Percentiles rank a stretch among this genome's conserved stretches.
phyloP scores from a whole-genome alignment of 2,888 invertebrate genomes.

The Oxyteleia sp. region DNA sequence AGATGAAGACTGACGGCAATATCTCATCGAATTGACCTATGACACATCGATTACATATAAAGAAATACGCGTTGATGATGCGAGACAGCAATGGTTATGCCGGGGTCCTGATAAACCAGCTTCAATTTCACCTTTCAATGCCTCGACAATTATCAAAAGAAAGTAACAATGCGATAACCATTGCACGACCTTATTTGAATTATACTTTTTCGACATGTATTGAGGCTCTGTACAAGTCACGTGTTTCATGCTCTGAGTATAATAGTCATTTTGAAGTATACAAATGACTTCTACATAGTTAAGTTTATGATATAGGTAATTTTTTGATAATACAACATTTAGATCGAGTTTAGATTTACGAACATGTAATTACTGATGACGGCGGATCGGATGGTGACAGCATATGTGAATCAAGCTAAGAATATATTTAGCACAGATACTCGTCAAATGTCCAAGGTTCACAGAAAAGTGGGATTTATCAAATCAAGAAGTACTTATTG shows the following conservation, averaged over 20 bases:
- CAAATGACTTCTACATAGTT: too few relatives aligned
- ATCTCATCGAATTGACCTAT: constrained; percentile 86
- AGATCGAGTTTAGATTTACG: constrained; percentile 5
- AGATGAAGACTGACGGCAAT: constrained; percentile 78
- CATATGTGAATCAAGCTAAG: constrained; percentile 25
- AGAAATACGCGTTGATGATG: constrained; percentile 71
- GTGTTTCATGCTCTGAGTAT: constrained; percentile 5
- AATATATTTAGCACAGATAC: constrained; percentile 61
- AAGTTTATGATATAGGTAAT: too few relatives aligned
- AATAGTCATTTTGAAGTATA: too few relatives aligned
- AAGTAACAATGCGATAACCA: constrained; percentile 58
- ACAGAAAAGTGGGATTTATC: constrained; percentile 68
- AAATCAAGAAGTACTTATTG: constrained; percentile 54
- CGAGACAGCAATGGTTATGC: constrained; percentile 40
- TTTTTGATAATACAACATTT: constrained; percentile 13
- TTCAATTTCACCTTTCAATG: constrained; percentile 72
- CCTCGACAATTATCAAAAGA: constrained; percentile 63
- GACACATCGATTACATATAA: constrained; percentile 82
- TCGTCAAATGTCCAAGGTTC: constrained; percentile 66
- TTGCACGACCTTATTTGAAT: constrained; percentile 60
- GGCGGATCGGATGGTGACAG: constrained; percentile 1
- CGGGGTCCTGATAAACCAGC: constrained; percentile 64
- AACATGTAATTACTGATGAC: constrained; percentile 12
- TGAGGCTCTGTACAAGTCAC: constrained; percentile 20
- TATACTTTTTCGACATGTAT: constrained; percentile 31